phyloP scores from a whole-genome alignment of 2,888 invertebrate genomes.

The Blastobasis adustella region DNA sequence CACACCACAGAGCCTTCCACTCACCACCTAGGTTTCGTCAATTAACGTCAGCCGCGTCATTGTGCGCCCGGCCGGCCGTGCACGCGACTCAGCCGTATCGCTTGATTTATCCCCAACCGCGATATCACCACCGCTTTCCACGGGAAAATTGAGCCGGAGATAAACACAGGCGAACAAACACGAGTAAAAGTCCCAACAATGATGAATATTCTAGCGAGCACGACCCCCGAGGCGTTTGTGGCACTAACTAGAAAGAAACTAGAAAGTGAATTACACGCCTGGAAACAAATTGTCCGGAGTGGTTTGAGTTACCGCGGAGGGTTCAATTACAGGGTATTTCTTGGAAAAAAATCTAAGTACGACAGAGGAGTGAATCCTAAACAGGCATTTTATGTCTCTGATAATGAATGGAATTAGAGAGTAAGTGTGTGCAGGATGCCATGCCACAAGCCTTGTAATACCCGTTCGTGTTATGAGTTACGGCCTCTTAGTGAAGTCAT shows the following conservation, averaged over 20 bases:
- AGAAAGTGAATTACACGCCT: constrained; percentile 49
- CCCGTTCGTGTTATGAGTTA: background rate
- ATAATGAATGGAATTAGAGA: constrained; percentile 26
- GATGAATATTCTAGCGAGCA: constrained; percentile 2
- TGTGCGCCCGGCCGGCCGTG: constrained; percentile 31
- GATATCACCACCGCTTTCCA: constrained; percentile 21
- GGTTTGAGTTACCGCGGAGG: constrained; percentile 28
- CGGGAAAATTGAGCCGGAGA: constrained; percentile 3
- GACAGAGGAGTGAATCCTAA: constrained; percentile 24
- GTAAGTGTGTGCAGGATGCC: constrained; percentile 18
- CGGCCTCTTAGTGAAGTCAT: constrained; percentile 3
- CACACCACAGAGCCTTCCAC: constrained; percentile 19
- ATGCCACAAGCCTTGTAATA: constrained; percentile 3
- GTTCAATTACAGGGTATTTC: constrained; percentile 42
- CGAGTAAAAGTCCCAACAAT: too few relatives aligned
- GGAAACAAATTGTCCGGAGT: constrained; percentile 38
- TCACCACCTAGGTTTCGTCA: constrained; percentile 46
- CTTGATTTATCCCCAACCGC: constrained; percentile 29
- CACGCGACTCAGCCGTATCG: constrained; percentile 19
- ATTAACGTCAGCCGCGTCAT: constrained; percentile 49
- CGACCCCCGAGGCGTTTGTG: constrained; percentile 24
- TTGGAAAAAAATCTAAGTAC: constrained; percentile 25
- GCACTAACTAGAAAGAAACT: constrained; percentile 50
- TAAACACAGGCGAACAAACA: background rate
- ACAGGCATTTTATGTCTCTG: constrained; percentile 29